Evolutionary conservation across 2,797 vertebrate species (phyloP), one percentile per base, ranked within the genome.

Genomic region (Oreonectes daqikongensis): DNA sequence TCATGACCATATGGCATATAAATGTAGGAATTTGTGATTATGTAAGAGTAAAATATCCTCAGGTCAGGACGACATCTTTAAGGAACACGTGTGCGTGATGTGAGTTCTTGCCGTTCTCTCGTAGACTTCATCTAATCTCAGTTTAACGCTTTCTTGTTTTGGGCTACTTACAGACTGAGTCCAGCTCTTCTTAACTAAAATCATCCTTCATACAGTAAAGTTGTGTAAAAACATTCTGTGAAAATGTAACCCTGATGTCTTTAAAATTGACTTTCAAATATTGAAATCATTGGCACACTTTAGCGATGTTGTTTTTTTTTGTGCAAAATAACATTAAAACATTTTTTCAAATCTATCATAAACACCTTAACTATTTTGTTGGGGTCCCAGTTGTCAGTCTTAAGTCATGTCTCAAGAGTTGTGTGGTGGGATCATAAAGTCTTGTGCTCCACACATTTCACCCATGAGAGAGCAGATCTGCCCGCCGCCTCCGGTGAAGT

Each of bases 371-470:
- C 12, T 3, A 42, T 38, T n/a, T 14, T n/a, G 10, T 52, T 40
- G 59, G 15, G 15, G 44, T 24, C 14, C 17, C 18, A 38, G 48
- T 35, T 12, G 44, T 52, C 32, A 8, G 5, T 11, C 42, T n/a
- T 50, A n/a, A 22, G 38, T 35, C 30, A 14, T 48, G 28, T 79
- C 82, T 48, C 69, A 81, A n/a, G 75, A 75, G 59, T 83, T 60
- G 52, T 75, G 78, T 81, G 78, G n/a, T 75, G 68, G 74, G 64
- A 72, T 17, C 81, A 80, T 8, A 35, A 26, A 0, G 1, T 11
- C 61, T 86, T 79, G 74, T 32, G 38, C 30, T 52, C 81, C 72
- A 57, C 70, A 81, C 64, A 59, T 77, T 73, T 81, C 75, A 74
- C 77, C 42, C 2, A 46, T 46, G 20, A 52, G 18, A 24, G 53